Conservation (phyloP, 2,888 invertebrate species). For the Myopa tessellatipennis region DNA sequence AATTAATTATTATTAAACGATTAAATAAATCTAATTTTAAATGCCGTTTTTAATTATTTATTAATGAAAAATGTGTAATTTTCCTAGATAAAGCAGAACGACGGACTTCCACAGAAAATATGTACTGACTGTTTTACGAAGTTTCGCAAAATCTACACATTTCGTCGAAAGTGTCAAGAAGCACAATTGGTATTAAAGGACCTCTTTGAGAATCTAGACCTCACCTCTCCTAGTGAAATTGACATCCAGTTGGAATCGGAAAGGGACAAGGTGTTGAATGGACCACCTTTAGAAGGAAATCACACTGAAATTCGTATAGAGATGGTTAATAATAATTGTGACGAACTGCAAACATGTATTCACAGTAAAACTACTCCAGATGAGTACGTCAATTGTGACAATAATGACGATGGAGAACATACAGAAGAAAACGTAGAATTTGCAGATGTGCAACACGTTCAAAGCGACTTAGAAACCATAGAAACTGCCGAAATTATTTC, state of each 20-base stretch:
- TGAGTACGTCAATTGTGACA: not conserved
- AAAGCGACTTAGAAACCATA: slow-evolving; percentile 15
- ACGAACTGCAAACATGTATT: not conserved
- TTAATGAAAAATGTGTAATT: slow-evolving; percentile 7
- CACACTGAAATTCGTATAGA: not conserved
- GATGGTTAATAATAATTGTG: not conserved
- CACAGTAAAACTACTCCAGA: not conserved
- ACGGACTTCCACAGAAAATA: slow-evolving; percentile 62
- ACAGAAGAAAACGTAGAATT: slow-evolving; percentile 1
- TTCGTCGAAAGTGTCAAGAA: slow-evolving; percentile 58
- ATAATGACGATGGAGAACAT: not conserved
- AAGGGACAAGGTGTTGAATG: not conserved
- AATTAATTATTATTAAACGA: not conserved
- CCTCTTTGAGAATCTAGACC: slow-evolving; percentile 62
- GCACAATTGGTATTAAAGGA: slow-evolving; percentile 59
- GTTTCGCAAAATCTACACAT: slow-evolving; percentile 58
- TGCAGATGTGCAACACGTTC: not conserved
- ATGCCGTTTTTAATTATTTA: not conserved
- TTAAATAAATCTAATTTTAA: not conserved
- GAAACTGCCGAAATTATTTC: slow-evolving; percentile 19
- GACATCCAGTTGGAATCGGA: slow-evolving; percentile 42
- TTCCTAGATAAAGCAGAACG: slow-evolving; percentile 57
- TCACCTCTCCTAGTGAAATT: slow-evolving; percentile 51
- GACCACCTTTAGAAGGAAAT: not conserved
- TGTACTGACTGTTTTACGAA: slow-evolving; percentile 62